Conservation (phyloP, 2,888 invertebrate species). For the Patella caerulea region DNA sequence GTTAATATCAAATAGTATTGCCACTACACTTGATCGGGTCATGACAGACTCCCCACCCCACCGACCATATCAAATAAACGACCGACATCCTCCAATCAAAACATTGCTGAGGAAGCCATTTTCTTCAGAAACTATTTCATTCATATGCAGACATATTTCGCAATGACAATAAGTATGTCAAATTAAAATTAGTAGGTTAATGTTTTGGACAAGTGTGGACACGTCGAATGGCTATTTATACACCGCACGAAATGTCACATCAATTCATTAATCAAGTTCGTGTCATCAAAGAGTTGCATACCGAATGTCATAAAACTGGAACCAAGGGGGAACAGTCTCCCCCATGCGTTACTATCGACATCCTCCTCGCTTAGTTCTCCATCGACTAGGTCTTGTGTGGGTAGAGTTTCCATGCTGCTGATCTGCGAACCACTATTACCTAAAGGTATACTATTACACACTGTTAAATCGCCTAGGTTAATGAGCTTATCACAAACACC, state of each 20-base stretch:
- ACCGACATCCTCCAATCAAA: too few relatives aligned
- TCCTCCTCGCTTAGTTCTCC: conserved; percentile 60
- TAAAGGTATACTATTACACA: not conserved
- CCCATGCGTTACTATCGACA: conserved; percentile 54
- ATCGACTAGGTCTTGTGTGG: conserved; percentile 60
- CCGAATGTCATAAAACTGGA: conserved; percentile 62
- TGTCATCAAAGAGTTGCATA: conserved; percentile 26
- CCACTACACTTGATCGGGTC: too few relatives aligned
- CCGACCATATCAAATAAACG: too few relatives aligned
- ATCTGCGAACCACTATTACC: not conserved
- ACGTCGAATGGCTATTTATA: too few relatives aligned
- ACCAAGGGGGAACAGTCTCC: conserved; percentile 64
- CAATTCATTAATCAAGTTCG: too few relatives aligned
- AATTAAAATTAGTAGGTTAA: not conserved
- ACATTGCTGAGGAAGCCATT: too few relatives aligned
- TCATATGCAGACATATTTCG: too few relatives aligned
- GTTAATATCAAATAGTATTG: too few relatives aligned
- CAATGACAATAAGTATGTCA: not conserved
- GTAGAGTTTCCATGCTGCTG: conserved; percentile 56
- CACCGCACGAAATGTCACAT: too few relatives aligned
- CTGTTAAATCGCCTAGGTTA: not conserved
- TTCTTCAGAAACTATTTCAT: too few relatives aligned
- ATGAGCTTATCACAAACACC: not conserved
- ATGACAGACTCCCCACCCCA: too few relatives aligned
- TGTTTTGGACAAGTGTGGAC: not conserved